Evolutionary conservation across 1,140 invertebrate species (phyloP).

Genomic region (Ceratina calcarata): DNA sequence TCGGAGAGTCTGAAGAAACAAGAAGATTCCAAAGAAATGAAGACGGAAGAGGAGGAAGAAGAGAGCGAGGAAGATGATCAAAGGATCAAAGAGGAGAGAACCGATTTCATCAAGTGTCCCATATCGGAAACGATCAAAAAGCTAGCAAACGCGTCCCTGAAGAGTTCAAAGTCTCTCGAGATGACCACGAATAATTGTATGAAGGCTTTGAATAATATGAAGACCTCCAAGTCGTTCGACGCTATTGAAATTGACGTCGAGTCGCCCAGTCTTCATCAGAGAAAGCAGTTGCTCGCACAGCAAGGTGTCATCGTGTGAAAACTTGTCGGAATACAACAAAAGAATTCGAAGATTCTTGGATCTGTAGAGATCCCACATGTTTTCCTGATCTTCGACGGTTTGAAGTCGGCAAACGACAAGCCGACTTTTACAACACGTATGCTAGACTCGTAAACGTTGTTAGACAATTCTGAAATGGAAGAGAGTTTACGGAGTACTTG

Average conservation of each 20-base stretch:
- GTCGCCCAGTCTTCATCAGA: slow-evolving; percentile 77
- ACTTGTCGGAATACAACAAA: neutral
- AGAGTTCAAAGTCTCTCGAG: slow-evolving; percentile 74
- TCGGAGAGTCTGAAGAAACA: slow-evolving; percentile 14
- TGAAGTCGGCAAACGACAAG: neutral
- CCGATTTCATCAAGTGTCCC: slow-evolving; percentile 76
- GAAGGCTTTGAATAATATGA: slow-evolving; percentile 71
- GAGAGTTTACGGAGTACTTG: neutral
- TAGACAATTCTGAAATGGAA: neutral
- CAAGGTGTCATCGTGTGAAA: slow-evolving; percentile 76
- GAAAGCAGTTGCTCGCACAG: slow-evolving; percentile 77
- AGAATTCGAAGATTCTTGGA: neutral
- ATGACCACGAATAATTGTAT: slow-evolving; percentile 71
- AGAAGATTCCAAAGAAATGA: slow-evolving; percentile 42
- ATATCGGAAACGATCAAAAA: slow-evolving; percentile 79
- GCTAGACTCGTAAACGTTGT: neutral
- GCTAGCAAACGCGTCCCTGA: slow-evolving; percentile 75
- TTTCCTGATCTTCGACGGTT: neutral
- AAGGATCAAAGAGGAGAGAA: slow-evolving; percentile 68
- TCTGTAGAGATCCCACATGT: neutral
- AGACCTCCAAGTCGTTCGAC: slow-evolving; percentile 71
- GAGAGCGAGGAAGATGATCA: slow-evolving; percentile 56
- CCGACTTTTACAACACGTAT: neutral
- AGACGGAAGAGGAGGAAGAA: slow-evolving; percentile 6
- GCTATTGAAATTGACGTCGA: slow-evolving; percentile 65